phyloP scores from a whole-genome alignment of 2,113 vertebrate genomes.

The Hipposideros armiger region DNA sequence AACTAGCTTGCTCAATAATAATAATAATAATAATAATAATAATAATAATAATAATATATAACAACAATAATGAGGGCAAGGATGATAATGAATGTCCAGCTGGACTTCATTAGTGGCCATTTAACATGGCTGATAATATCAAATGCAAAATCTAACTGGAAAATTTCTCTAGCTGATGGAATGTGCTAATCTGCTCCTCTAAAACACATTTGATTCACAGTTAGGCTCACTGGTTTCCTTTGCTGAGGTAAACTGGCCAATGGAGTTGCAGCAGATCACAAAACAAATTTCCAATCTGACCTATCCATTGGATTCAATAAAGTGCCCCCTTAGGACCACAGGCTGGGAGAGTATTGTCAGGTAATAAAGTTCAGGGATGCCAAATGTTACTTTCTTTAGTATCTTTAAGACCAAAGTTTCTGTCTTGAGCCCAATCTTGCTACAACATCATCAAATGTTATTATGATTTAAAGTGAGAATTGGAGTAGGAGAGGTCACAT shows the following conservation, averaged over 20 bases:
- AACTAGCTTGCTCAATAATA: not conserved
- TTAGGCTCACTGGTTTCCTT: not conserved
- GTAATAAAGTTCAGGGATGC: not conserved
- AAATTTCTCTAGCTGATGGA: not conserved
- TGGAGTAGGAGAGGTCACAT: not conserved
- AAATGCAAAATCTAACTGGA: not conserved
- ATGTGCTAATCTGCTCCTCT: not conserved
- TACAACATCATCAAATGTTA: not conserved
- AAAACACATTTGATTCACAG: not conserved
- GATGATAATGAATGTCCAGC: not conserved
- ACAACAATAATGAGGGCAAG: no score
- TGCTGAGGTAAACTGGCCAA: not conserved
- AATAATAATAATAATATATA: not conserved
- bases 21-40: not conserved
- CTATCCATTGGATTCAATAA: not conserved
- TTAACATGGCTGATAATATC: not conserved
- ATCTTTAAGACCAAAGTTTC: constrained; percentile 13
- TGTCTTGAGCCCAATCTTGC: constrained; percentile 5
- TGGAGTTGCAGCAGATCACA: not conserved
- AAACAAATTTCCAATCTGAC: not conserved
- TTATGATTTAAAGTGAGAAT: not conserved
- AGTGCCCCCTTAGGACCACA: not conserved
- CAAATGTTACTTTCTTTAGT: not conserved
- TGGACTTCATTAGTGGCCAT: not conserved
- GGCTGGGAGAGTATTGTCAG: not conserved